These are phyloP conservation scores for Odocoileus hemionus DNA, from an alignment of 2,113 vertebrate genomes.

Conservation along the genomic window DNA sequence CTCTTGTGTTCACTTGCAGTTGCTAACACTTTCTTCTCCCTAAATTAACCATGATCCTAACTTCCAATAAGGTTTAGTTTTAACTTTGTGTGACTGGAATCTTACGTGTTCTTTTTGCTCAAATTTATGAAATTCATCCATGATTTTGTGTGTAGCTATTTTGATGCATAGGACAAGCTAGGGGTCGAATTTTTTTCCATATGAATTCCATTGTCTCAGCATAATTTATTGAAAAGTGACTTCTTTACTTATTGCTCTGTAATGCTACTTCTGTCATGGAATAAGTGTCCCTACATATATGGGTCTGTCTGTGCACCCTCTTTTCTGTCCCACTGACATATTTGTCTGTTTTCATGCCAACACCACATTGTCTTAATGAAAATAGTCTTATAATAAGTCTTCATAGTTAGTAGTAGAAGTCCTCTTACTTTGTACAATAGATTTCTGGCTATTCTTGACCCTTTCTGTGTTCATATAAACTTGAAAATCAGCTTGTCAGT, in stretches of 20 bases:
- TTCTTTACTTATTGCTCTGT: background rate
- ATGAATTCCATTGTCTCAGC: background rate
- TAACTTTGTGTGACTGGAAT: background rate
- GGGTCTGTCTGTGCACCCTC: background rate
- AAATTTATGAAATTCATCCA: background rate
- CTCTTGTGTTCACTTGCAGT: background rate
- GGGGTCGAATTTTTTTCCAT: background rate
- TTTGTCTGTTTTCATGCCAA: background rate
- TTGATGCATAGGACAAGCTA: background rate
- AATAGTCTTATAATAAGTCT: background rate
- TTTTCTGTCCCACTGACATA: background rate
- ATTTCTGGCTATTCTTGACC: background rate
- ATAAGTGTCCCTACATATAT: background rate
- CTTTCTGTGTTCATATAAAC: background rate
- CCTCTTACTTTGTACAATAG: background rate
- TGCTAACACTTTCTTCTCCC: background rate
- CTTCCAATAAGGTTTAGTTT: background rate
- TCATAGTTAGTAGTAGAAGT: background rate
- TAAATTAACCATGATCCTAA: background rate
- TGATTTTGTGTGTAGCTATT: background rate
- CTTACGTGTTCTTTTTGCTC: background rate
- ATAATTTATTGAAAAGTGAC: background rate
- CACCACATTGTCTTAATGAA: background rate
- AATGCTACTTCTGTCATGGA: background rate
- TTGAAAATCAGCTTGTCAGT: background rate